Percentiles rank a stretch among this genome's conserved stretches.
Conservation (phyloP, 1,140 invertebrate genomes). For the Nylanderia fulva region DNA sequence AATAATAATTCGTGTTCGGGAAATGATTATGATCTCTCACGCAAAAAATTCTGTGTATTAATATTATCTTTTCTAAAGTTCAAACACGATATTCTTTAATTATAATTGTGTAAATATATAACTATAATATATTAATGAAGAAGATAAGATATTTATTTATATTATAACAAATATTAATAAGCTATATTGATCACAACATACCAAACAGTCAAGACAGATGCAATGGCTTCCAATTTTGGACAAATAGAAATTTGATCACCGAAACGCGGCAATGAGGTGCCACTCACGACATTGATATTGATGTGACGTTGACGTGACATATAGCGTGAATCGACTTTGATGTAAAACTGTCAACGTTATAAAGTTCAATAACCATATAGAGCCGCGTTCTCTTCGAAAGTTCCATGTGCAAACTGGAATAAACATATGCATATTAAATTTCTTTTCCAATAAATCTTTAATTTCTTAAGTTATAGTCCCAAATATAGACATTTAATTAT, state of each 20-base stretch:
- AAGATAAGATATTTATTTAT: background rate
- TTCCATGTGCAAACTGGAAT: background rate
- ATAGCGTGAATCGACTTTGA: slow-evolving; percentile 28
- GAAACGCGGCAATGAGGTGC: slow-evolving; percentile 11
- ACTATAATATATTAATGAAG: no score
- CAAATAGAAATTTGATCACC: slow-evolving; percentile 21
- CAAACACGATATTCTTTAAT: background rate
- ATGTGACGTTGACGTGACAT: slow-evolving; percentile 16
- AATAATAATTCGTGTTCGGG: background rate
- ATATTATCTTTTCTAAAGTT: background rate
- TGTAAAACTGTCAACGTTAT: background rate
- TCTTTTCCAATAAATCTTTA: background rate
- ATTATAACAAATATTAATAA: background rate
- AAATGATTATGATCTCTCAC: background rate
- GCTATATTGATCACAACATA: background rate
- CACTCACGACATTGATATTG: slow-evolving; percentile 6
- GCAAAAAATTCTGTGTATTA: background rate
- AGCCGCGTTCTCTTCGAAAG: background rate
- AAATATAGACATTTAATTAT: background rate
- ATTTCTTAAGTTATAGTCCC: background rate
- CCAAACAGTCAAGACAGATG: background rate
- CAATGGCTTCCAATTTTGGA: slow-evolving; percentile 19
- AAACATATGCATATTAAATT: background rate
- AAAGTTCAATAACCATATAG: background rate
- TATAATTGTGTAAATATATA: background rate